Percentiles rank a stretch among this genome's conserved stretches.
Conservation (phyloP, 64 coral and sea anemone genomes). For the Stichodactyla mertensii region DNA sequence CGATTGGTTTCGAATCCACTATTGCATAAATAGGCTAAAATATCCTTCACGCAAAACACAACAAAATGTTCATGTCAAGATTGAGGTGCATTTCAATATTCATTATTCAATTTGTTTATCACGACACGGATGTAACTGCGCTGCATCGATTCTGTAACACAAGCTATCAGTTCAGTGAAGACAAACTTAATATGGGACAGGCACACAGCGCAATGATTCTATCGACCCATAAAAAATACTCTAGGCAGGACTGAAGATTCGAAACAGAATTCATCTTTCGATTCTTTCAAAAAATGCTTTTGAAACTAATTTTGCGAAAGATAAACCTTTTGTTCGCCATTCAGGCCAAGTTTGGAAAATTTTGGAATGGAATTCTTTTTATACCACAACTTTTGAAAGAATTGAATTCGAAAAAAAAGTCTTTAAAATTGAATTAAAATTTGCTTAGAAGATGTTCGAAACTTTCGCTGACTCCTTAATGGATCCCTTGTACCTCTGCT, state of each 20-base stretch:
- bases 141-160: neutral
- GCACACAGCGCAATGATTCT: neutral
- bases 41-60: neutral
- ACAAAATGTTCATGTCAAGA: neutral
- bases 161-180: neutral
- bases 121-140: neutral
- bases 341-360: no score
- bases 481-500: no score
- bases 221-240: neutral
- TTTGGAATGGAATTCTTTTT: no score
- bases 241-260: neutral
- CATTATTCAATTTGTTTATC: neutral
- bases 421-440: neutral
- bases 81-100: neutral
- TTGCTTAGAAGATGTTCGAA: neutral
- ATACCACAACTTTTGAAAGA: no score
- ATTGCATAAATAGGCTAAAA: neutral
- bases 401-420: no score
- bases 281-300: neutral
- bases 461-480: no score
- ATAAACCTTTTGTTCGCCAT: neutral
- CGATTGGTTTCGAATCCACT: neutral
- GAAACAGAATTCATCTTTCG: neutral
- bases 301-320: no score
- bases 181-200: no score